Percentiles rank a stretch among this genome's conserved stretches.
phyloP scores from a whole-genome alignment of 1,140 invertebrate species.

The Euschistus heros region DNA sequence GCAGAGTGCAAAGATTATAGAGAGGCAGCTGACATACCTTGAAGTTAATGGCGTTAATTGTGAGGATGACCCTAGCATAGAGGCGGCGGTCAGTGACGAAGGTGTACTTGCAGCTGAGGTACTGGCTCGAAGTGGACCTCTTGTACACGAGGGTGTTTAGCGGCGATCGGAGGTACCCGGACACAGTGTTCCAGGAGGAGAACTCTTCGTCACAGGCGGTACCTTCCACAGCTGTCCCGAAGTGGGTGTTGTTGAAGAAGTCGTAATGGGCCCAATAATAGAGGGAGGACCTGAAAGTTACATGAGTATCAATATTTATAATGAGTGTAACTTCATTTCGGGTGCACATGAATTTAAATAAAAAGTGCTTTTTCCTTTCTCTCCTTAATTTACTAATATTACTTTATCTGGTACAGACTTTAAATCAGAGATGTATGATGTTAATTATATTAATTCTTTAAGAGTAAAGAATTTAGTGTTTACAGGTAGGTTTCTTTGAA shows the following conservation, averaged over 20 bases:
- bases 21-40: slow-evolving; percentile 39
- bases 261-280: slow-evolving; percentile 89
- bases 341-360: too few relatives aligned
- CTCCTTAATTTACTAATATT: too few relatives aligned
- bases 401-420: too few relatives aligned
- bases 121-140: slow-evolving; percentile 38
- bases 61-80: slow-evolving; percentile 67
- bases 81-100: slow-evolving; percentile 70
- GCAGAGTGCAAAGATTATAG: too few relatives aligned
- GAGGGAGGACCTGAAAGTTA: slow-evolving; percentile 55
- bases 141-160: slow-evolving; percentile 78
- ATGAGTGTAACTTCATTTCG: too few relatives aligned
- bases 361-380: too few relatives aligned
- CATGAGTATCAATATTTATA: too few relatives aligned
- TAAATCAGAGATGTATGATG: too few relatives aligned
- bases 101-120: slow-evolving; percentile 67
- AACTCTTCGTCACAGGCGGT: slow-evolving; percentile 79
- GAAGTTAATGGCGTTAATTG: slow-evolving; percentile 54
- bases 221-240: slow-evolving; percentile 62
- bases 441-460: too few relatives aligned
- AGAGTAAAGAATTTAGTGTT: too few relatives aligned
- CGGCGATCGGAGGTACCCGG: slow-evolving; percentile 62
- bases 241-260: slow-evolving; percentile 80
- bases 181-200: slow-evolving; percentile 59
- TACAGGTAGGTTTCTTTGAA: too few relatives aligned